A percentile compares a stretch with the other conserved stretches of the same genome.
Evolutionary conservation across 2,888 invertebrate species (phyloP).

Genomic region (Aphodius sticticus): DNA sequence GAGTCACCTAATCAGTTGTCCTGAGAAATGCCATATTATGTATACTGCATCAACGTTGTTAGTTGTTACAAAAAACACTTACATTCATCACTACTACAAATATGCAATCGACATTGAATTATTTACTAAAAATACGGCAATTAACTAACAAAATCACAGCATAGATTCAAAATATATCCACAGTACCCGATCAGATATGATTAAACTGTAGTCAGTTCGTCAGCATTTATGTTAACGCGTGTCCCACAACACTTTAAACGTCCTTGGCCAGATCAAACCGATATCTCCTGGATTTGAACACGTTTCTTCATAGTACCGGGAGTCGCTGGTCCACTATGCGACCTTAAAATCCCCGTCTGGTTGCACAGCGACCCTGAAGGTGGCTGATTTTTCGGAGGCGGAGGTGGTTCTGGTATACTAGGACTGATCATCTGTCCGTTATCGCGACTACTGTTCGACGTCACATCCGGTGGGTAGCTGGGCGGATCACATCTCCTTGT

Average conservation of each 20-base stretch:
- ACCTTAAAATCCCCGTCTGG: constrained; percentile 69
- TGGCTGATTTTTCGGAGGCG: constrained; percentile 66
- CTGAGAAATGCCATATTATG: too few relatives aligned
- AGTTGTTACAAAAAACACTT: too few relatives aligned
- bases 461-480: constrained; percentile 59
- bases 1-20: too few relatives aligned
- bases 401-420: constrained; percentile 69
- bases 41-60: too few relatives aligned
- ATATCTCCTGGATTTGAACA: constrained; percentile 93
- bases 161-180: constrained; percentile 27
- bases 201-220: constrained; percentile 37
- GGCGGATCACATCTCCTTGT: constrained; percentile 63
- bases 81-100: background rate
- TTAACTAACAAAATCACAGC: constrained; percentile 48
- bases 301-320: constrained; percentile 86
- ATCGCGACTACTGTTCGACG: constrained; percentile 47
- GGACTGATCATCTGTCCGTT: constrained; percentile 52
- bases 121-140: background rate
- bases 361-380: constrained; percentile 56
- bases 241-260: constrained; percentile 25
- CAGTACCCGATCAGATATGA: constrained; percentile 45
- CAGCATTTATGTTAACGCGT: constrained; percentile 25
- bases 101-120: background rate
- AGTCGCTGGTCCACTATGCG: constrained; percentile 69
- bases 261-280: constrained; percentile 68